Conservation (phyloP, 2,888 invertebrate species). For the Drosophila monieri region DNA sequence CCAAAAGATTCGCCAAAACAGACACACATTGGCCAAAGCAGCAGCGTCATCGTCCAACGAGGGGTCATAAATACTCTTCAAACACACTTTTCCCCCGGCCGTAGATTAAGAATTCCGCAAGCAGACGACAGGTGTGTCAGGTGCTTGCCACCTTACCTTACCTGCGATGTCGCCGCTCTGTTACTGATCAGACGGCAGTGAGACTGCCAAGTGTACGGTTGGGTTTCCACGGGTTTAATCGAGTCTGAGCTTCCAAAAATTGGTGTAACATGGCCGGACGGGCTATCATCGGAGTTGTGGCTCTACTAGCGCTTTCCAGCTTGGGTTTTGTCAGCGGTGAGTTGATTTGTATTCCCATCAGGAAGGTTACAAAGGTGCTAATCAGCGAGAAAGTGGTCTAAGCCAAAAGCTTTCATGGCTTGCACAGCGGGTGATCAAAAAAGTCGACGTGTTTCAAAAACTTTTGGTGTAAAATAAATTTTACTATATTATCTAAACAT, state of each 20-base stretch:
- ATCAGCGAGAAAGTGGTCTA: conserved; percentile 46
- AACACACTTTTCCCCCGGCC: conserved; percentile 12
- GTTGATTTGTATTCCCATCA: conserved; percentile 46
- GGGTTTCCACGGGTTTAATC: conserved; percentile 5
- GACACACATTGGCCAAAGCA: conserved; percentile 26
- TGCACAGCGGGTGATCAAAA: not conserved
- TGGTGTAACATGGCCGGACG: conserved; percentile 55
- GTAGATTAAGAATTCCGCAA: conserved; percentile 56
- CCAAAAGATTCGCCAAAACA: conserved; percentile 24
- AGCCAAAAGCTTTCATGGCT: conserved; percentile 1
- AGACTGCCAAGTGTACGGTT: conserved; percentile 53
- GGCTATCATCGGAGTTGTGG: conserved; percentile 39
- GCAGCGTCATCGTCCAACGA: conserved; percentile 24
- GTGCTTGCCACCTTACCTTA: conserved; percentile 33
- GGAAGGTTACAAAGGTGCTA: conserved; percentile 17
- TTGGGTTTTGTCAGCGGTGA: conserved; percentile 56
- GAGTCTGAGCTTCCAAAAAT: conserved; percentile 8
- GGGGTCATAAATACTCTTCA: conserved; percentile 43
- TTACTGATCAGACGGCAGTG: conserved; percentile 52
- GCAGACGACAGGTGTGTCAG: conserved; percentile 19
- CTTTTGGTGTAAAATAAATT: too few relatives aligned
- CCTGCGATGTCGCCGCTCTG: conserved; percentile 34
- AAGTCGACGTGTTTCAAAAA: not conserved
- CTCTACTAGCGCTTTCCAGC: conserved; percentile 47
- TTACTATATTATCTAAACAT: not conserved